These are phyloP conservation scores for Tylochromis polylepis DNA, from an alignment of 2,113 vertebrate genomes.

Conservation along the genomic window DNA sequence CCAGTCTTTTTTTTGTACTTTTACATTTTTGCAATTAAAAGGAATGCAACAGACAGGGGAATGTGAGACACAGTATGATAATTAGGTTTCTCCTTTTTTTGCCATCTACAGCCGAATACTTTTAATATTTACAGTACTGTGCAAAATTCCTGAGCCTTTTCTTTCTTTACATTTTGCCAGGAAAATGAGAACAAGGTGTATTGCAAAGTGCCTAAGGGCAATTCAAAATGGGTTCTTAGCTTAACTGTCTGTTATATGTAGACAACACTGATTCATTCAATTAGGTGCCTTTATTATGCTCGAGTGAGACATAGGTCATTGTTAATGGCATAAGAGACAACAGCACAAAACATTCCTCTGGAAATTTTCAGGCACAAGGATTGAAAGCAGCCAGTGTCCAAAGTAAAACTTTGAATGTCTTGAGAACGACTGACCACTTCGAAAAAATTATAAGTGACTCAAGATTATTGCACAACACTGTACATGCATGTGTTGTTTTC, in stretches of 20 bases:
- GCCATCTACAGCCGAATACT: too few species aligned
- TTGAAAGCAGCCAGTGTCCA: neutral
- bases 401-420: neutral
- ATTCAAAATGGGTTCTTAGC: neutral
- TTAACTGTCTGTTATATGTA: neutral
- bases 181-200: neutral
- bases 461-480: neutral
- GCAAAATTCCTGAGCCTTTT: neutral
- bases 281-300: neutral
- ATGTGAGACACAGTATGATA: neutral
- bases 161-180: neutral
- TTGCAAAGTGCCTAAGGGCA: neutral
- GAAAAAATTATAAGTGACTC: neutral
- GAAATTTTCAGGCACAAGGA: neutral
- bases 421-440: neutral
- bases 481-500: neutral
- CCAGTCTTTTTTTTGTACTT: neutral
- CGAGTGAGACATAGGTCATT: neutral
- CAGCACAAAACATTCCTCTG: neutral
- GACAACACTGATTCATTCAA: neutral
- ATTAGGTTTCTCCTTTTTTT: too few species aligned
- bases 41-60: neutral
- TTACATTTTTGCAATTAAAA: neutral
- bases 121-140: neutral
- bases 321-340: neutral